Evolutionary conservation across 2,888 invertebrate genomes (phyloP).

Genomic region (Harpalus rufipes): DNA sequence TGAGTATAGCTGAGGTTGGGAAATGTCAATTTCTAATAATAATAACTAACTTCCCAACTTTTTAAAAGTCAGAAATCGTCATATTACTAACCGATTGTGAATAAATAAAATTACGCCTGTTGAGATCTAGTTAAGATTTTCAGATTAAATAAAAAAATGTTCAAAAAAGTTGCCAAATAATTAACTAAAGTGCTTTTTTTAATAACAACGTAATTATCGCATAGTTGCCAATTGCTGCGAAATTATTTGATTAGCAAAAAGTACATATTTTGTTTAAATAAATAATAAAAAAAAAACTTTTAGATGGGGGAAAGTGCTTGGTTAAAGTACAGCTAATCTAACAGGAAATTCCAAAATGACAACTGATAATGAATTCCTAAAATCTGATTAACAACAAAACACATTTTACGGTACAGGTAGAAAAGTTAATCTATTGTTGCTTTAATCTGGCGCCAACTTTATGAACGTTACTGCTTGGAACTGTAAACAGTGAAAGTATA

Average conservation of each 20-base stretch:
- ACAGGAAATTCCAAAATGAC: background rate
- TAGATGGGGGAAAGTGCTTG: background rate
- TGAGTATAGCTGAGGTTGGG: too few relatives aligned
- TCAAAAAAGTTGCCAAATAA: too few relatives aligned
- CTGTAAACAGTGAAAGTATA: background rate
- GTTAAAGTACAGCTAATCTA: background rate
- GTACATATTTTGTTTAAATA: background rate
- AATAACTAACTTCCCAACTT: too few relatives aligned
- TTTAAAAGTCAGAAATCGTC: too few relatives aligned
- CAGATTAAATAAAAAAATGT: too few relatives aligned
- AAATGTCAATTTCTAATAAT: too few relatives aligned
- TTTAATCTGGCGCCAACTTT: background rate
- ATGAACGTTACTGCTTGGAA: too few relatives aligned
- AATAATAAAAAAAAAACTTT: background rate
- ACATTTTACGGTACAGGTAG: background rate
- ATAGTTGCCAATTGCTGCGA: background rate
- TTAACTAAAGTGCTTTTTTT: background rate
- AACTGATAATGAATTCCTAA: conserved; percentile 22
- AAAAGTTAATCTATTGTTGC: conserved; percentile 5
- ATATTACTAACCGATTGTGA: too few relatives aligned
- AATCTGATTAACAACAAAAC: conserved; percentile 18
- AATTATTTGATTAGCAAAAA: background rate
- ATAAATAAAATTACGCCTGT: too few relatives aligned
- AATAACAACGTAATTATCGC: background rate
- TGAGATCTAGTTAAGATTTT: too few relatives aligned